Percentiles rank a stretch among this genome's conserved stretches.
Conservation (phyloP, 1,140 invertebrate genomes). For the Neoseiulus cucumeris region DNA sequence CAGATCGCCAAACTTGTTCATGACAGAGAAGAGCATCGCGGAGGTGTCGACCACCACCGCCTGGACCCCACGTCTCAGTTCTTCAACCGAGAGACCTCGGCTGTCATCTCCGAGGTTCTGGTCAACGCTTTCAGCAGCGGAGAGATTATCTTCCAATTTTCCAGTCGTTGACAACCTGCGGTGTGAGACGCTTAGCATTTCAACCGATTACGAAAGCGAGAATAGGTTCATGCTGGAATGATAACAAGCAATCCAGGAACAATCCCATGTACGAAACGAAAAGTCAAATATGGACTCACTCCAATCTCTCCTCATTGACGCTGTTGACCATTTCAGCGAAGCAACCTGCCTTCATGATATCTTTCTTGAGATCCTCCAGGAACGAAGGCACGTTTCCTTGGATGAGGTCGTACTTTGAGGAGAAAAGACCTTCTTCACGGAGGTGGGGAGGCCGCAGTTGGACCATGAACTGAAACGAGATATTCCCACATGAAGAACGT, state of each 20-base stretch:
- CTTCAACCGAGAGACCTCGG: not conserved
- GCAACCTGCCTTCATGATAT: not conserved
- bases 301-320: not conserved
- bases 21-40: not conserved
- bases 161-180: too few relatives aligned
- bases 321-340: not conserved
- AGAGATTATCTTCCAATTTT: not conserved
- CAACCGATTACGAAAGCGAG: too few relatives aligned
- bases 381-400: not conserved
- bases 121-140: not conserved
- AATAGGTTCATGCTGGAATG: too few relatives aligned
- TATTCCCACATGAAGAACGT: too few relatives aligned
- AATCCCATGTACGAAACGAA: too few relatives aligned
- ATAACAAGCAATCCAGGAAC: too few relatives aligned
- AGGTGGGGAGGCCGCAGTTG: not conserved
- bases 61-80: not conserved
- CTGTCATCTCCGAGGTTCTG: not conserved
- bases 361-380: not conserved
- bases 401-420: not conserved
- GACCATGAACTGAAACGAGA: not conserved
- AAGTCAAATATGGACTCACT: too few relatives aligned
- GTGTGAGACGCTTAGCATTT: too few relatives aligned
- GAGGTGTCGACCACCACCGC: not conserved
- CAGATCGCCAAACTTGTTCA: not conserved
- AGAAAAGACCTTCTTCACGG: not conserved